These are phyloP conservation scores for Lottia scabra DNA, from an alignment of 2,888 invertebrate species.

Conservation along the genomic window DNA sequence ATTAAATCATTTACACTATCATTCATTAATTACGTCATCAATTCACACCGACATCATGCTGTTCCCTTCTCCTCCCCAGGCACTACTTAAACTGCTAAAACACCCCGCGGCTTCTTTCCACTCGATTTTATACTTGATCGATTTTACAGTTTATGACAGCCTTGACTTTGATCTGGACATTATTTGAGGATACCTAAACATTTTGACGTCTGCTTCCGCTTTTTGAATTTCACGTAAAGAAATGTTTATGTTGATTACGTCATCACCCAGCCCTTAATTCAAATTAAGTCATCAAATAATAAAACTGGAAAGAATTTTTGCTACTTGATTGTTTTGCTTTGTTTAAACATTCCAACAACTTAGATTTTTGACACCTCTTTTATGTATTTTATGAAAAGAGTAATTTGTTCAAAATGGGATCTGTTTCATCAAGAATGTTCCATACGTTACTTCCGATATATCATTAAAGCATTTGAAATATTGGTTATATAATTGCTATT, in stretches of 20 bases:
- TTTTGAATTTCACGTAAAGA: background rate
- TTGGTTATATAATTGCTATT: no score
- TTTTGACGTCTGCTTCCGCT: slow-evolving; percentile 3
- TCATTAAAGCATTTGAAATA: no score
- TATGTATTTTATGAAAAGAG: no score
- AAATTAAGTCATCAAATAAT: background rate
- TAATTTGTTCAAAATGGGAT: no score
- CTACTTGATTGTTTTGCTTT: no score
- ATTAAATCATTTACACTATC: slow-evolving; percentile 1
- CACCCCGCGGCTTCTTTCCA: background rate
- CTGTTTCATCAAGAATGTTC: no score
- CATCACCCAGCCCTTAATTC: background rate
- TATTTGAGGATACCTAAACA: background rate
- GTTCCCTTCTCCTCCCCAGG: background rate
- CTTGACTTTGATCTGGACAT: background rate
- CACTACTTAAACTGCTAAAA: background rate
- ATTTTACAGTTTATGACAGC: background rate
- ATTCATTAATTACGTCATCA: background rate
- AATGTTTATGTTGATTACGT: slow-evolving; percentile 2
- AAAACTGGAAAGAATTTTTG: background rate
- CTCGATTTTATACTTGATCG: background rate
- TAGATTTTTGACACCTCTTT: no score
- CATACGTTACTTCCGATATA: no score
- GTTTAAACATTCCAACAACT: no score
- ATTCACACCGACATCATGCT: background rate